Evolutionary conservation across 2,113 vertebrate species (phyloP).

Genomic region (Cyprinodon variegatus): DNA sequence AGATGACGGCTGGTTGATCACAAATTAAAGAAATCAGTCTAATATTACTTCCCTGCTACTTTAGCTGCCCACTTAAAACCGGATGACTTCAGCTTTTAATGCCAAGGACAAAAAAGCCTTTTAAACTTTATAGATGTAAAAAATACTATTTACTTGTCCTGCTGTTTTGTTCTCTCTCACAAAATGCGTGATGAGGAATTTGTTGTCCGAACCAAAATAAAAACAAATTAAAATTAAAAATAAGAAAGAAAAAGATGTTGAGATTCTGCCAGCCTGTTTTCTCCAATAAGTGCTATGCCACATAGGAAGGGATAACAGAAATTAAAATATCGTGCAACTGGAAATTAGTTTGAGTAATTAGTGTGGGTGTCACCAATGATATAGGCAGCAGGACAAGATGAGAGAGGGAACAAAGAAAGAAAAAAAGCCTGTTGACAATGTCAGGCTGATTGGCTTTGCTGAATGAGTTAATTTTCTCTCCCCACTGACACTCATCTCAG

Average conservation of each 20-base stretch:
- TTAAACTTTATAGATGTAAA: conserved; percentile 20
- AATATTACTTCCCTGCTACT: conserved; percentile 71
- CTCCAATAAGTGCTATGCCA: conserved; percentile 39
- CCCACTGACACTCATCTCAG: conserved; percentile 45
- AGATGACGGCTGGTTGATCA: conserved; percentile 69
- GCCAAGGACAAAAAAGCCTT: conserved; percentile 33
- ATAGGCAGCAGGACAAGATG: conserved; percentile 40
- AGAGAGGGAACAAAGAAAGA: conserved; percentile 41
- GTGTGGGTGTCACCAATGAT: conserved; percentile 33
- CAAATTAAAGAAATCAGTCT: conserved; percentile 78
- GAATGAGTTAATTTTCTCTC: conserved; percentile 49
- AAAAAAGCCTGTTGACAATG: conserved; percentile 43
- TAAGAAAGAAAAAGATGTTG: not conserved
- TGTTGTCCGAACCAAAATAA: not conserved
- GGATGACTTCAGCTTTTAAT: conserved; percentile 54
- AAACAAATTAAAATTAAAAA: conserved; percentile 3
- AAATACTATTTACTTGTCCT: not conserved
- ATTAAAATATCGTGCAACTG: conserved; percentile 60
- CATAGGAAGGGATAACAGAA: conserved; percentile 54
- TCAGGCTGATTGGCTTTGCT: conserved; percentile 49
- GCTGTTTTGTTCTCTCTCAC: not conserved
- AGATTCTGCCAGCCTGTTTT: conserved; percentile 28
- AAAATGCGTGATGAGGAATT: not conserved
- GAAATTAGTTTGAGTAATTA: conserved; percentile 65
- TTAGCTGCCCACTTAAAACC: conserved; percentile 52